A percentile compares a stretch with the other conserved stretches of the same genome.
These are phyloP conservation scores for Coptotermes formosanus DNA, from an alignment of 1,140 invertebrate species.

Conservation along the genomic window DNA sequence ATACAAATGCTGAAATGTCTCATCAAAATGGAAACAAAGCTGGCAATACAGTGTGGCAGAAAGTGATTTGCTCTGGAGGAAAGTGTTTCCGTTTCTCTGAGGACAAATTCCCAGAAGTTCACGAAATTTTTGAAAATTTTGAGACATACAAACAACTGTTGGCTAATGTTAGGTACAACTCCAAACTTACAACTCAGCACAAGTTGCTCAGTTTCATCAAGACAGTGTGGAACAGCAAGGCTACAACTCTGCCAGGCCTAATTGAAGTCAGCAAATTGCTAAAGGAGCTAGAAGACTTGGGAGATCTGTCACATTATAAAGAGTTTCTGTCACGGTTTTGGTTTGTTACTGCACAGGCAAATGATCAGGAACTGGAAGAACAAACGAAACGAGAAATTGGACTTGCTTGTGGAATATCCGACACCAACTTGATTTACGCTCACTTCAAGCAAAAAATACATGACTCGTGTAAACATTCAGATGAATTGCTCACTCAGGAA, in stretches of 20 bases:
- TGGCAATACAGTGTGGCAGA: background rate
- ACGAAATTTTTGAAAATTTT: background rate
- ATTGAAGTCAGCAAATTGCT: background rate
- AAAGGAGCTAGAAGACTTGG: background rate
- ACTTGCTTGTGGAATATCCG: too few relatives aligned
- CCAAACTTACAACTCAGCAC: background rate
- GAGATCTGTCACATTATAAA: background rate
- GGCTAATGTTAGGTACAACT: background rate
- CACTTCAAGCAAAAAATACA: background rate
- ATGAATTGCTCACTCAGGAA: background rate
- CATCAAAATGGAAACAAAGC: background rate
- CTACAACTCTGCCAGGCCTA: background rate
- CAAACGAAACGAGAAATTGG: background rate
- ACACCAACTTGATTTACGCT: too few relatives aligned
- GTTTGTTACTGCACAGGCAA: constrained; percentile 52
- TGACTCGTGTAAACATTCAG: background rate
- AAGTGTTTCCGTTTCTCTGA: background rate
- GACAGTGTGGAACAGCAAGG: background rate
- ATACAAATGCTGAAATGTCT: background rate
- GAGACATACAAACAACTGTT: background rate
- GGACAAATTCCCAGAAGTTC: background rate
- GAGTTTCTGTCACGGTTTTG: background rate
- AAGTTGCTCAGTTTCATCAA: background rate
- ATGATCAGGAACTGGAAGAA: constrained; percentile 40
- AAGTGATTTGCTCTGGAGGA: background rate